Evolutionary conservation across 2,888 invertebrate genomes (phyloP), one percentile per base, ranked within the genome.

Genomic region (Mythimna lalbum): DNA sequence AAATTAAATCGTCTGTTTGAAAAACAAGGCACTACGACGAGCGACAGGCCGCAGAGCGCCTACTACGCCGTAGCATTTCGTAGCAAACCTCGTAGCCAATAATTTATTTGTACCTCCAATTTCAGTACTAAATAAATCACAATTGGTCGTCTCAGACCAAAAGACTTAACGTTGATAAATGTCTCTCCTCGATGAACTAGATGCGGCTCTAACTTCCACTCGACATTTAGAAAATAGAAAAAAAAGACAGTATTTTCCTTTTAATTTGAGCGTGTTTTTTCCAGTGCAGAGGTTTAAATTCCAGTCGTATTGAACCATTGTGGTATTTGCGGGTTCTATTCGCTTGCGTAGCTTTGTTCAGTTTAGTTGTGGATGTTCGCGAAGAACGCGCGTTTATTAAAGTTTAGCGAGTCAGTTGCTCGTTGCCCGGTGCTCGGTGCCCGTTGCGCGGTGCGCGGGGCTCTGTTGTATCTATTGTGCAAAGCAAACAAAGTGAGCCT

Each of bases 331-430:
- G 78, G 60, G 43, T 31, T 60, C 60, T 59, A 75, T 84, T 84
- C 82, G 67, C 56, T 73, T 17, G 47, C 23, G 31, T 33, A 10
- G 63, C 56, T 65, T 71, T 82, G 76, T 82, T 82, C 73, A 70
- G 57, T 69, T 57, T 12, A 63, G 60, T 56, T 57, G 63, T 33
- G 68, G 66, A 52, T 69, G 70, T 17, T 66, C n/a, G 47, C 43
- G 66, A 75, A 73, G 70, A 80, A 67, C 59, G 63, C 23, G 55
- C 53, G 63, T 75, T 81, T 81, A 82, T 82, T 83, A 76, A 80
- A 82, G 67, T 79, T 81, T 65, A 52, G 53, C 53, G 63, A 62
- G 49, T 63, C 62, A 59, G 47, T 65, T 49, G 66, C 23, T 12
- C 53, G 21, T 27, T 56, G 56, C 52, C 1, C 23, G 21, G 21